Evolutionary conservation across 2,797 vertebrate species (phyloP).

Genomic region (Gobio occitaniae): DNA sequence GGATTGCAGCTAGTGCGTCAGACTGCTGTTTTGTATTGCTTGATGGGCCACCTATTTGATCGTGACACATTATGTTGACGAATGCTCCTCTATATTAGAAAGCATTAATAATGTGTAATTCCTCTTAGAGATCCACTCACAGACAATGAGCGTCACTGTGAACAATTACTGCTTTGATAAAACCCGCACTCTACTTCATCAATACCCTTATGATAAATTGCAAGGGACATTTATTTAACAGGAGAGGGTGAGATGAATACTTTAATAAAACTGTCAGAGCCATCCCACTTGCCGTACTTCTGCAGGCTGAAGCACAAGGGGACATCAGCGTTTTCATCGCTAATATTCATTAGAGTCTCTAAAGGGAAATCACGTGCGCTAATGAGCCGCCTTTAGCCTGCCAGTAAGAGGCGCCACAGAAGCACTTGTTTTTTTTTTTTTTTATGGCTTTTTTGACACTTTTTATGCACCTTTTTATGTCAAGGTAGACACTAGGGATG

Average conservation of each 20-base stretch:
- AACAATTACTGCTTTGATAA: conserved; percentile 78
- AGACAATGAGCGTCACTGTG: conserved; percentile 76
- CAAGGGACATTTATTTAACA: conserved; percentile 72
- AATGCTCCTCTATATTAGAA: conserved; percentile 78
- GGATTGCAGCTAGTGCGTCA: not conserved
- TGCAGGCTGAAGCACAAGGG: conserved; percentile 43
- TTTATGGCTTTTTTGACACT: conserved; percentile 34
- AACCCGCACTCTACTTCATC: conserved; percentile 69
- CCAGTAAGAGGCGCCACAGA: conserved; percentile 36
- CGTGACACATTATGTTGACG: conserved; percentile 70
- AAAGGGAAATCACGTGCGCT: conserved; percentile 44
- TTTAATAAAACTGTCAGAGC: conserved; percentile 71
- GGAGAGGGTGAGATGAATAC: conserved; percentile 67
- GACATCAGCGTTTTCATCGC: conserved; percentile 26
- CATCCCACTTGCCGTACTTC: conserved; percentile 55
- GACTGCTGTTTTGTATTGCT: conserved; percentile 44
- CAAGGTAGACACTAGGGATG: not conserved
- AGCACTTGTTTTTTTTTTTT: conserved; percentile 10
- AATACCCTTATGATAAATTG: conserved; percentile 71
- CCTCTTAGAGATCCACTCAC: conserved; percentile 70
- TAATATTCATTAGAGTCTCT: conserved; percentile 54
- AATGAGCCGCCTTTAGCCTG: conserved; percentile 57
- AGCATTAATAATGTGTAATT: conserved; percentile 75
- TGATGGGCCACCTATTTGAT: conserved; percentile 58
- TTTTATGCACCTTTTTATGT: not conserved